These are phyloP conservation scores for Sinocyclocheilus anshuiensis DNA, from an alignment of 2,113 vertebrate genomes.

Conservation along the genomic window DNA sequence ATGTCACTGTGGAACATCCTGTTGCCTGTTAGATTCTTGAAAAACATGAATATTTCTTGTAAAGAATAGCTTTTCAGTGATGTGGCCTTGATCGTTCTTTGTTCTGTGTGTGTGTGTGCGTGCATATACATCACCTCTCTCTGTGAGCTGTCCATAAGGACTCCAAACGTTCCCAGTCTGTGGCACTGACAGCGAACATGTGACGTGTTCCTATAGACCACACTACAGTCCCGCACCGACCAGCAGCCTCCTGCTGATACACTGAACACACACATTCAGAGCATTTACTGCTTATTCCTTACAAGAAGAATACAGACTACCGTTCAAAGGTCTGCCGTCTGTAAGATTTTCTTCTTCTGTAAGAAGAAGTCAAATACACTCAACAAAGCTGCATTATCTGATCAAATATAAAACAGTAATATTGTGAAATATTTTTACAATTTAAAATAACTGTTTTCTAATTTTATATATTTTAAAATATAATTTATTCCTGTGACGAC, in stretches of 20 bases:
- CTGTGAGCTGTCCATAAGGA: conserved; percentile 97
- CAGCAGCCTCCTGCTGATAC: conserved; percentile 85
- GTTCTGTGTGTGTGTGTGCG: neutral
- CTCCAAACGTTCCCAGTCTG: conserved; percentile 91
- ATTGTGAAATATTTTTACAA: neutral
- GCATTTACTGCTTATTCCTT: neutral
- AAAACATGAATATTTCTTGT: neutral
- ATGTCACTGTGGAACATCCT: neutral
- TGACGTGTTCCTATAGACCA: conserved; percentile 92
- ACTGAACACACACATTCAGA: conserved; percentile 72
- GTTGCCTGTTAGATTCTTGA: neutral
- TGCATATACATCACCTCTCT: conserved; percentile 83
- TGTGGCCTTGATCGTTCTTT: neutral
- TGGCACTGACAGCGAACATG: conserved; percentile 96
- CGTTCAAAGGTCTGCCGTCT: neutral
- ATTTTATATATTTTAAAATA: neutral
- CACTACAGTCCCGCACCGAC: conserved; percentile 91
- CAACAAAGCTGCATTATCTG: neutral
- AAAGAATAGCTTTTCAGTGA: neutral
- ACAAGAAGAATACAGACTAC: neutral
- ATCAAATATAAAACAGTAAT: neutral
- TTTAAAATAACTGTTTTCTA: neutral
- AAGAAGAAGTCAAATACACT: neutral
- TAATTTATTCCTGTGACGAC: neutral
- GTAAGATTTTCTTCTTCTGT: neutral